These are phyloP conservation scores for Luehdorfia chinensis DNA, from an alignment of 1,140 invertebrate species.

Conservation along the genomic window DNA sequence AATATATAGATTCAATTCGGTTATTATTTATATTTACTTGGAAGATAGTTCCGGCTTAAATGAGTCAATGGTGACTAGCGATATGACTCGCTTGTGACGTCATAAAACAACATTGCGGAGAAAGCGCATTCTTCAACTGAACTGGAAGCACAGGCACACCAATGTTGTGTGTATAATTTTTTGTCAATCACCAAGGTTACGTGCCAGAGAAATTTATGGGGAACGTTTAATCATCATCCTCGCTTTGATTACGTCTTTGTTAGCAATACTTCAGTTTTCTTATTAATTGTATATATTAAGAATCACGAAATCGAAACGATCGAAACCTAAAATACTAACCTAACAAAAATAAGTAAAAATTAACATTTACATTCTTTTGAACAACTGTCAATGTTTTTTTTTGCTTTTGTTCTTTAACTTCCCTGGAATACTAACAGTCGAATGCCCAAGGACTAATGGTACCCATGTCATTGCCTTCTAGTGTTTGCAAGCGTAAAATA, in stretches of 20 bases:
- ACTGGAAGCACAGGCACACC: slow-evolving; percentile 12
- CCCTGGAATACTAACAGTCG: no score
- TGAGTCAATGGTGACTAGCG: slow-evolving; percentile 4
- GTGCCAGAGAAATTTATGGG: slow-evolving; percentile 10
- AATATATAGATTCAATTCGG: no score
- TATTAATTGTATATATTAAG: no score
- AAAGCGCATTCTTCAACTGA: slow-evolving; percentile 18
- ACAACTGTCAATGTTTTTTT: no score
- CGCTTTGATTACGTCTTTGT: no score
- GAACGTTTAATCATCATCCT: no score
- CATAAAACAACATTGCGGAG: slow-evolving; percentile 10
- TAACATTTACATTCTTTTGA: no score
- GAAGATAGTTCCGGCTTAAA: slow-evolving; percentile 9
- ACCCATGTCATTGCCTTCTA: slow-evolving; percentile 2
- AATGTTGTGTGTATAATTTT: slow-evolving; percentile 9
- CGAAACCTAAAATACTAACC: no score
- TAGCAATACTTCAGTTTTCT: no score
- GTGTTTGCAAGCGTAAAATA: slow-evolving; percentile 7
- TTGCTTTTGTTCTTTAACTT: no score
- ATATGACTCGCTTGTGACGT: slow-evolving; percentile 6
- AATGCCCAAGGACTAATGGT: slow-evolving; percentile 4
- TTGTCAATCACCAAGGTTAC: slow-evolving; percentile 19
- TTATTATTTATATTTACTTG: slow-evolving; percentile 12
- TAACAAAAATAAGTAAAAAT: no score
- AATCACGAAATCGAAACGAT: no score